Evolutionary conservation across 2,888 invertebrate species (phyloP), one percentile per base, ranked within the genome.

Genomic region (Hylaea fasciaria): DNA sequence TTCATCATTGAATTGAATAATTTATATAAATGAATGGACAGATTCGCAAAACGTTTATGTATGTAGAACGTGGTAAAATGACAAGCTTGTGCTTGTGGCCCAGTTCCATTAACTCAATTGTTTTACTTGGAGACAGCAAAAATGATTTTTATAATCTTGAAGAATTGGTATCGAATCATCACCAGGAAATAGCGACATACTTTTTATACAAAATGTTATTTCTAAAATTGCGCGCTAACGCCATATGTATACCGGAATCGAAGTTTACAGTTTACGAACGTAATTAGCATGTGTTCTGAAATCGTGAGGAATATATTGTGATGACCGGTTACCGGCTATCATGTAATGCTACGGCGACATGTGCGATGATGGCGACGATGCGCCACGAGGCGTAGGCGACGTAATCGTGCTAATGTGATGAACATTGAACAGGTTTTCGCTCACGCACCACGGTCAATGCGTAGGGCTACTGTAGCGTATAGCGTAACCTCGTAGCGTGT

Each of bases 341-440:
- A 53, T 58, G 32, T 58, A 48, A 52, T 53, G 35, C 14, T 47
- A 13, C 47, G 53, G 11, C 51, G 46, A 37, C 47, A 28, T 35
- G 47, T 40, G 7, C 17, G 17, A 51, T 9, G 22, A n/a, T 52
- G 46, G 7, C 17, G 17, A 51, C 12, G 22, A n/a, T n/a, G 29
- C 17, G 22, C 13, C 32, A 43, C 41, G 44, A 37, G 49, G 49
- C 41, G 13, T 2, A 8, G 50, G 7, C 37, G 37, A 37, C 2
- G 37, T 37, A 37, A n/a, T 2, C 37, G 35, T 28, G 56, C 44
- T 50, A 46, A 46, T 22, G 39, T 40, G 16, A 7, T 12, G 17
- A 51, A 57, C 57, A 45, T n/a, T n/a, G n/a, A n/a, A n/a, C n/a
- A 46, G 57, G 46, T 51, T 40, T 46, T 45, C 37, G 45, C 29